Base-by-base conservation (phyloP, 2,888 invertebrate genomes). In the Dasysyrphus albostriatus region DNA sequence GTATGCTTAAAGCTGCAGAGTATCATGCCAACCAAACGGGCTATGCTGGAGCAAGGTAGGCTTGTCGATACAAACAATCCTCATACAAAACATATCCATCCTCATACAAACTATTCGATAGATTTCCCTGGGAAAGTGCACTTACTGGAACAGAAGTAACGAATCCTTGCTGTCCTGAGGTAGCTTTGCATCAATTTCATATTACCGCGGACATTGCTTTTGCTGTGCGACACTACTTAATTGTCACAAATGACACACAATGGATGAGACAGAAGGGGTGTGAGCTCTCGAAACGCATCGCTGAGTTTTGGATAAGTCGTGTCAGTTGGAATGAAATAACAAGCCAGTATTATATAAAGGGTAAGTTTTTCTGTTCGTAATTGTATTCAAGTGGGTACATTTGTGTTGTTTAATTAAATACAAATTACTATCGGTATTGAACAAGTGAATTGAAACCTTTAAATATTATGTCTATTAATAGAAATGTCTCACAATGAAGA, bases 81-180 rank as follows among this genome's bases (percentile, higher is more conserved):
- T 19, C 5, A 24, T 24, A 49, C 19, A 49, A 14, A 24, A 51
- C 6, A 6, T 24, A 5, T 29, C 29, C 29, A 51, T 12, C 10
- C 10, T 19, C 5, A 24, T 24, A 49, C 19, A 5, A 2, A 24
- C 29, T 44, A 1, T 44, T 58, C 47, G 5, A 9, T 88, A 94
- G 94, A 88, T 95, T 93, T 88, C 95, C 95, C 0, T 95, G 95
- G 95, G 95, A 95, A 90, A 95, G 94, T 83, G 95, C 94, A 0
- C 94, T 92, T 89, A 95, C 95, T 0, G 95, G 95, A 1, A 91
- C 92, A 0, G 95, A 95, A 88, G 94, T 94, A 34, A 94, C 94
- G 0, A 94, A 95, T 90, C 94, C 94, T 0, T 94, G 94, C 84
- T 95, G 94, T 76, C 94, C 94, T 0, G 93, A 94, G 65, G 93